phyloP scores from a whole-genome alignment of 2,888 invertebrate genomes.

The Cyrtodaria siliqua region DNA sequence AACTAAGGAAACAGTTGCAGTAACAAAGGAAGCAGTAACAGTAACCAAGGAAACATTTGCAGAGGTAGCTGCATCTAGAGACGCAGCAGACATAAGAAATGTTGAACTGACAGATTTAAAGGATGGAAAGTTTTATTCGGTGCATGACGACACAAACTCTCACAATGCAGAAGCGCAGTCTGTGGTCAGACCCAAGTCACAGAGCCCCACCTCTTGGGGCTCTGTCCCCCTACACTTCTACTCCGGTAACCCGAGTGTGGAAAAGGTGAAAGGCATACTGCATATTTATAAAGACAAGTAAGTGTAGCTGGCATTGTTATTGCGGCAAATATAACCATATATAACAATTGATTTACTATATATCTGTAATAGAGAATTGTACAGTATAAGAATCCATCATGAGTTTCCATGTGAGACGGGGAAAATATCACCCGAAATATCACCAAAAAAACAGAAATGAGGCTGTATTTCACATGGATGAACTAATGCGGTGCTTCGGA shows the following conservation, averaged over 20 bases:
- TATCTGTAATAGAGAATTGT: too few species aligned
- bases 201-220: slow-evolving; percentile 73
- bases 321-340: too few species aligned
- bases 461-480: too few species aligned
- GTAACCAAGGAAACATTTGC: not conserved
- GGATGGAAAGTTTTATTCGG: not conserved
- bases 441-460: too few species aligned
- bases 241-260: slow-evolving; percentile 98
- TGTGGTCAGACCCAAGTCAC: slow-evolving; percentile 71
- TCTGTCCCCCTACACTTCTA: slow-evolving; percentile 89
- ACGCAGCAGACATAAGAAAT: too few species aligned
- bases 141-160: not conserved
- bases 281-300: slow-evolving; percentile 99
- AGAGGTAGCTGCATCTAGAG: not conserved
- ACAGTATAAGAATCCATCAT: too few species aligned
- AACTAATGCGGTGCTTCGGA: too few species aligned
- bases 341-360: too few species aligned
- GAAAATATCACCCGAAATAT: too few species aligned
- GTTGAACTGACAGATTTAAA: too few species aligned
- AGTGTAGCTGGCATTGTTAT: slow-evolving; percentile 84
- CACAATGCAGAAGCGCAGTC: not conserved
- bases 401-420: too few species aligned
- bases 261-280: slow-evolving; percentile 97
- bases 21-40: not conserved
- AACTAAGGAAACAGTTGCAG: not conserved